phyloP scores from a whole-genome alignment of 2,888 invertebrate species.

The Pomacea canaliculata region DNA sequence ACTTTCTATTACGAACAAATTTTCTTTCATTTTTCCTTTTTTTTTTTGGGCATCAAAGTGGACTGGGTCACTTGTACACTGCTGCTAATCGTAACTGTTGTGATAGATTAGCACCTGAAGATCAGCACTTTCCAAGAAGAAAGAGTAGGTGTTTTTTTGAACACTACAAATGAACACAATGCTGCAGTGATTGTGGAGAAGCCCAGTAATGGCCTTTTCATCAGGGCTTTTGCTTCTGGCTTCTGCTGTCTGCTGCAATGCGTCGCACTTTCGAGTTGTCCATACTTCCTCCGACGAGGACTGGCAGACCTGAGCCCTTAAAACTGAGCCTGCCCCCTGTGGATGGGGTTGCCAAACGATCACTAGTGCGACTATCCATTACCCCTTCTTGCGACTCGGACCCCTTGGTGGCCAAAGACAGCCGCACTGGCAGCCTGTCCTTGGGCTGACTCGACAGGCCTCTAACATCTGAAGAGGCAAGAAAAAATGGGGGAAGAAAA shows the following conservation, averaged over 20 bases:
- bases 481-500: slow-evolving; percentile 18
- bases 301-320: slow-evolving; percentile 61
- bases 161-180: too few relatives aligned
- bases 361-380: slow-evolving; percentile 54
- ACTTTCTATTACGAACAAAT: too few relatives aligned
- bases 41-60: too few relatives aligned
- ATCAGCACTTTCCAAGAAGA: too few relatives aligned
- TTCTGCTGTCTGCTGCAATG: slow-evolving; percentile 38
- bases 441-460: slow-evolving; percentile 51
- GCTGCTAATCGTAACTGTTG: too few relatives aligned
- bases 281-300: slow-evolving; percentile 54
- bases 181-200: too few relatives aligned
- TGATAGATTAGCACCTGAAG: too few relatives aligned
- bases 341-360: slow-evolving; percentile 63
- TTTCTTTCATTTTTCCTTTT: too few relatives aligned
- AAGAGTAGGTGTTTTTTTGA: too few relatives aligned
- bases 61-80: too few relatives aligned
- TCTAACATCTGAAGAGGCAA: slow-evolving; percentile 44
- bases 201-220: too few relatives aligned
- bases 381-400: slow-evolving; percentile 50
- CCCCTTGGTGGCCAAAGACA: slow-evolving; percentile 53
- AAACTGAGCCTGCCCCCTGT: slow-evolving; percentile 61
- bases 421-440: slow-evolving; percentile 56
- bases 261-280: slow-evolving; percentile 59
- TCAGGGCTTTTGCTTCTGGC: slow-evolving; percentile 24